phyloP scores from a whole-genome alignment of 2,797 vertebrate genomes.

The Otolemur crassicaudatus region DNA sequence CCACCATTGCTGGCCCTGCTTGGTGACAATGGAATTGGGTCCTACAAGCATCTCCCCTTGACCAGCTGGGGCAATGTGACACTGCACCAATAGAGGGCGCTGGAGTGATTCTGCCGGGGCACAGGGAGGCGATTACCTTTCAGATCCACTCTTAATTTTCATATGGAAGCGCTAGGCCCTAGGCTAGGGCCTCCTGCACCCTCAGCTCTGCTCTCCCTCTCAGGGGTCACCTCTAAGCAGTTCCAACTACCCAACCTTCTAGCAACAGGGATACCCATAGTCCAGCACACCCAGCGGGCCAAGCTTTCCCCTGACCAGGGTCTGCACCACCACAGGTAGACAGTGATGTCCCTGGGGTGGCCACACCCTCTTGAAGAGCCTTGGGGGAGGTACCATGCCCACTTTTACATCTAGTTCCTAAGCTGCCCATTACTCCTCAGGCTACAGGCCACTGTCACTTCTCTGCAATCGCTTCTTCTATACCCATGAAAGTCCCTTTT shows the following conservation, averaged over 20 bases:
- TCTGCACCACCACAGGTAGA: not conserved
- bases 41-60: not conserved
- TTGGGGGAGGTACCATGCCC: fast-evolving
- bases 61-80: not conserved
- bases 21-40: not conserved
- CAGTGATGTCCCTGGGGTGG: fast-evolving
- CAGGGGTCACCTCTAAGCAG: not conserved
- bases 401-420: not conserved
- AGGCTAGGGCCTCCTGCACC: too few relatives aligned
- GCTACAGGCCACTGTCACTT: not conserved
- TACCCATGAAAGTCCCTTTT: not conserved
- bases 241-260: not conserved
- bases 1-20: not conserved
- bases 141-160: not conserved
- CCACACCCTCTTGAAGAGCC: not conserved
- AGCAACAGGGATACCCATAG: not conserved
- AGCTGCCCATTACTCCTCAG: not conserved
- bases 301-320: not conserved
- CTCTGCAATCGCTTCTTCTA: not conserved
- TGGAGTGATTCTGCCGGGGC: not conserved
- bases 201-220: not conserved
- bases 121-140: not conserved
- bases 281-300: too few relatives aligned
- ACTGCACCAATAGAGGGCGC: not conserved
- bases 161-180: too few relatives aligned